phyloP scores from a whole-genome alignment of 2,797 vertebrate genomes.

The Salarias fasciatus region DNA sequence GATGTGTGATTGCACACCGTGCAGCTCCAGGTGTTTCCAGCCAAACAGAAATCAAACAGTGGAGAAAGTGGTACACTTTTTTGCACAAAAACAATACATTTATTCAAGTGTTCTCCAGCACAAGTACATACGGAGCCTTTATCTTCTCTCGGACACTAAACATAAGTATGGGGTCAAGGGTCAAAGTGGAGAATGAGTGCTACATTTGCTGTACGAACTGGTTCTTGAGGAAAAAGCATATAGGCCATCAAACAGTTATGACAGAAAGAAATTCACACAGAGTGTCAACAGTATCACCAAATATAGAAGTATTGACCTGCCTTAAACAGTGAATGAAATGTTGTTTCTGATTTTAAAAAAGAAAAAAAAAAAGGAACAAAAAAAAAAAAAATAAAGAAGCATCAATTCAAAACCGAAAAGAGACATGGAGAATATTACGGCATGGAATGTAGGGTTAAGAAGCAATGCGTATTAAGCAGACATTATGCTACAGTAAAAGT shows the following conservation, averaged over 20 bases:
- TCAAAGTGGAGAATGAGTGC: slow-evolving; percentile 89
- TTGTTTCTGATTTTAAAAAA: slow-evolving; percentile 87
- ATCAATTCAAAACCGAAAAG: slow-evolving; percentile 75
- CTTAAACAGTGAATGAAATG: slow-evolving; percentile 89
- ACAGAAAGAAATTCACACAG: slow-evolving; percentile 92
- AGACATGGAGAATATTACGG: slow-evolving; percentile 82
- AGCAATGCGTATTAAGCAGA: slow-evolving; percentile 83
- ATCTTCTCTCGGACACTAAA: slow-evolving; percentile 93
- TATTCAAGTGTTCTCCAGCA: slow-evolving; percentile 99
- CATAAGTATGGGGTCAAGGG: slow-evolving; percentile 76
- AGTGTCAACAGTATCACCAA: slow-evolving; percentile 86
- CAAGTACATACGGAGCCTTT: slow-evolving; percentile 96
- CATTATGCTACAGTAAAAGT: slow-evolving; percentile 90
- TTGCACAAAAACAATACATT: slow-evolving; percentile 99
- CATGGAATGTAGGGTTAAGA: slow-evolving; percentile 91
- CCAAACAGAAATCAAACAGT: too few species aligned
- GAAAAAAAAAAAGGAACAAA: slow-evolving; percentile 71
- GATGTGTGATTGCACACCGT: too few species aligned
- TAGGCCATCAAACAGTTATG: slow-evolving; percentile 93
- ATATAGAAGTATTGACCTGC: slow-evolving; percentile 77
- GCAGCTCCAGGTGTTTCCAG: too few species aligned
- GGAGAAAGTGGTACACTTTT: too few species aligned
- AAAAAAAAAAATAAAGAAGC: slow-evolving; percentile 71
- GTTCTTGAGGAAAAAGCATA: slow-evolving; percentile 77
- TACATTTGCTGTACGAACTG: slow-evolving; percentile 97